Conservation (phyloP, 1,140 invertebrate genomes). For the Mizuhopecten yessoensis region DNA sequence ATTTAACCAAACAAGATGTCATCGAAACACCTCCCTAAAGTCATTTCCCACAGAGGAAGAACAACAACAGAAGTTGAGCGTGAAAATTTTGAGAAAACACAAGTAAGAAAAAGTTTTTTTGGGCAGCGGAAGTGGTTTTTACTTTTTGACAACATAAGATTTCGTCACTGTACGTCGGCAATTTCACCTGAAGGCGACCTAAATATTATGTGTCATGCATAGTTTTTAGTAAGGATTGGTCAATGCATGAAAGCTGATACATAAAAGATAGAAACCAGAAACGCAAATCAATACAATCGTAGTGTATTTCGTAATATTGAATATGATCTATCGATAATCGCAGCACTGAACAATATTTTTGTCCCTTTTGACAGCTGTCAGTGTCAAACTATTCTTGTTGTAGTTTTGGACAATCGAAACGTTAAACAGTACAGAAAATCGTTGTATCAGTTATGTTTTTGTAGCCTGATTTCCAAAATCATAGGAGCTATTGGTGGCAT, state of each 20-base stretch:
- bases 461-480: too few relatives aligned
- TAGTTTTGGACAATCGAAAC: too few relatives aligned
- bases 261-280: background rate
- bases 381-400: too few relatives aligned
- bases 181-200: background rate
- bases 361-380: too few relatives aligned
- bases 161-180: slow-evolving; percentile 30
- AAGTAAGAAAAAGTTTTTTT: slow-evolving; percentile 71
- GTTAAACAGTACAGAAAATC: too few relatives aligned
- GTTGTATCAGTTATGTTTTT: too few relatives aligned
- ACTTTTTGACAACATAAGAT: slow-evolving; percentile 39
- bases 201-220: background rate
- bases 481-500: too few relatives aligned
- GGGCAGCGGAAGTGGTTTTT: slow-evolving; percentile 36
- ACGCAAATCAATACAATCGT: background rate
- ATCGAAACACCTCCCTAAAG: slow-evolving; percentile 76
- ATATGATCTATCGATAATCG: too few relatives aligned
- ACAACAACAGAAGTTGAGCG: slow-evolving; percentile 77
- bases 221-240: background rate
- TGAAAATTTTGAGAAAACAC: slow-evolving; percentile 81
- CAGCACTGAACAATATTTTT: too few relatives aligned
- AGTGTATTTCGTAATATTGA: background rate
- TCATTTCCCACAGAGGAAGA: slow-evolving; percentile 75
- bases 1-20: slow-evolving; percentile 72
- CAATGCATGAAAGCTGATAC: background rate